Base-by-base conservation (phyloP, 2,797 vertebrate species). In the Cynopterus sphinx region DNA sequence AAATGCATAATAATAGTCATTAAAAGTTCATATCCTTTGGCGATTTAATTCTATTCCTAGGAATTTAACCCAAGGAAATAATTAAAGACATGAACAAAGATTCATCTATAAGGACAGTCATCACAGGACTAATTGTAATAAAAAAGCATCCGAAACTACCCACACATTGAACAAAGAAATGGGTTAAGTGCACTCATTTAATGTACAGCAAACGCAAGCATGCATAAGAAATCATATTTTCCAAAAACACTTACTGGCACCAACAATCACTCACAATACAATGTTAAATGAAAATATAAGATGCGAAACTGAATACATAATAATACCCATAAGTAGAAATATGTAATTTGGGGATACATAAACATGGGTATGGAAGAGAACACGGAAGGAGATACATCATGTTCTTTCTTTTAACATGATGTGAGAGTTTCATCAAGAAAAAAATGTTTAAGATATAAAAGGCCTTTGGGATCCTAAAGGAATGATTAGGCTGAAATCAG, bases 401-500 rank as follows among this genome's bases (percentile, higher is more conserved):
- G 36, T 74, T 57, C 55, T 16, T 49, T 17, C 33, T 49, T 49
- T 49, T 49, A 49, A 28, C 73, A 61, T 33, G 33, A 33, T 33
- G n/a, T 46, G 21, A 86, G 26, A 91, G 51, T 73, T 71, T 43
- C 63, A 93, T 65, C n/a, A 93, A 86, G 51, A 89, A 92, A 86
- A 26, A 24, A 91, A 36, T 9, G 21, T 41, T 75, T 53, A 61
- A 82, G 70, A 65, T 67, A 77, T 75, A 91, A 96, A 65, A 90
- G 33, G 19, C 21, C 41, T 88, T 24, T 74, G 57, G 51, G 51
- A 28, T 85, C 31, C 51, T 74, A 74, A 26, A 68, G 46, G 71
- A 87, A 53, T 10, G 21, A 88, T 49, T 43, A 68, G 41, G n/a
- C 65, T 63, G 7, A 84, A 70, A 70, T 88, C 43, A 55, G 41